phyloP scores from a whole-genome alignment of 2,113 vertebrate genomes.

The Actinemys pallida region DNA sequence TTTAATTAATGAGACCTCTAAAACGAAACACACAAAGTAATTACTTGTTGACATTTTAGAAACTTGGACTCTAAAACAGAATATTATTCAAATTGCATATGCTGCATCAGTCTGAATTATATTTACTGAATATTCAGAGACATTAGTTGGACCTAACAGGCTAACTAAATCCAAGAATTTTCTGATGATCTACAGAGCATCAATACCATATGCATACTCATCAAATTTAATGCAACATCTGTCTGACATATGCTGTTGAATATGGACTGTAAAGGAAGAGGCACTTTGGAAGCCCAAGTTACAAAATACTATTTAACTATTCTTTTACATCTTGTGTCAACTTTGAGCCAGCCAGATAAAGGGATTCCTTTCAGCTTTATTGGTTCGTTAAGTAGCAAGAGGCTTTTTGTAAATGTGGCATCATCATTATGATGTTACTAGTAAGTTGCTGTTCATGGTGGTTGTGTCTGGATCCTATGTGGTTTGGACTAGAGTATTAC shows the following conservation, averaged over 20 bases:
- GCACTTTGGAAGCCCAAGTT: conserved; percentile 33
- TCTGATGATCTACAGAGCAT: conserved; percentile 47
- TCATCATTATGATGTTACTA: neutral
- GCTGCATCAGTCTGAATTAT: neutral
- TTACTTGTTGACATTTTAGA: conserved; percentile 27
- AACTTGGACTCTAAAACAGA: conserved; percentile 29
- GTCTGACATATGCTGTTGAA: conserved; percentile 51
- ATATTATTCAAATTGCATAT: conserved; percentile 13
- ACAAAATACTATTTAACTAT: conserved; percentile 41
- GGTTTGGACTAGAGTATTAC: neutral
- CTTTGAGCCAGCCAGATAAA: conserved; percentile 14
- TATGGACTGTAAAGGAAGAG: conserved; percentile 5
- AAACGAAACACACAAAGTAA: conserved; percentile 21
- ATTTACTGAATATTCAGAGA: neutral
- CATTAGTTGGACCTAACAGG: conserved; percentile 14
- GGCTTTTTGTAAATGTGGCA: neutral
- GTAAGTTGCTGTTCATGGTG: neutral
- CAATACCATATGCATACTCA: conserved; percentile 50
- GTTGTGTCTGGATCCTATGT: neutral
- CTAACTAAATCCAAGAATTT: conserved; percentile 49
- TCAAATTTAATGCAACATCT: conserved; percentile 60
- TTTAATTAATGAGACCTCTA: conserved; percentile 12
- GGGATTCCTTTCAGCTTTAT: neutral
- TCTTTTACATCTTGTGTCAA: conserved; percentile 12
- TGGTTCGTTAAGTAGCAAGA: neutral